Conservation (phyloP, 2,888 invertebrate genomes). For the Plusia festucae region DNA sequence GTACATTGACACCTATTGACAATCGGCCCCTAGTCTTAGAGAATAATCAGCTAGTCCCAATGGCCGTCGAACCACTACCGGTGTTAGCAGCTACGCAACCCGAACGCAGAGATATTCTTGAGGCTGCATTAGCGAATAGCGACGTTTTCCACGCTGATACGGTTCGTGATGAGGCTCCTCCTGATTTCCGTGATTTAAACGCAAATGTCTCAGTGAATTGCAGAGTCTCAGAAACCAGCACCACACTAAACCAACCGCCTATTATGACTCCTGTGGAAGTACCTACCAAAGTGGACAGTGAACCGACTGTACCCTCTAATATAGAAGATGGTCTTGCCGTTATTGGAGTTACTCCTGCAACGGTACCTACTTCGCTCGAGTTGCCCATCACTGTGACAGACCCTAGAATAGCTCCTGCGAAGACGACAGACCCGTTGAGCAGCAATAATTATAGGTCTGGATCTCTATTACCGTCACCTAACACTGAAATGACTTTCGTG, state of each 20-base stretch:
- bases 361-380: constrained; percentile 92
- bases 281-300: constrained; percentile 87
- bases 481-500: constrained; percentile 77
- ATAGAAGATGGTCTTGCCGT: constrained; percentile 89
- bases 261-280: constrained; percentile 95
- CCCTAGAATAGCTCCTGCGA: constrained; percentile 91
- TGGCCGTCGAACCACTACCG: constrained; percentile 75
- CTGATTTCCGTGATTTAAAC: constrained; percentile 90
- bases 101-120: constrained; percentile 92
- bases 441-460: constrained; percentile 72
- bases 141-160: constrained; percentile 91
- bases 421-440: constrained; percentile 80
- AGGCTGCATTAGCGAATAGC: constrained; percentile 93
- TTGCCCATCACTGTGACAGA: constrained; percentile 94
- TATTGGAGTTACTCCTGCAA: constrained; percentile 88
- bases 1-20: constrained; percentile 92
- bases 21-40: constrained; percentile 90
- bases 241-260: constrained; percentile 93
- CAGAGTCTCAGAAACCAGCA: constrained; percentile 93
- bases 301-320: constrained; percentile 73
- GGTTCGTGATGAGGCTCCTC: constrained; percentile 88
- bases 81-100: constrained; percentile 70
- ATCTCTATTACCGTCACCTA: constrained; percentile 72
- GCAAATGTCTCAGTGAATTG: constrained; percentile 88
- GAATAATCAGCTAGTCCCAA: constrained; percentile 84